A percentile compares a stretch with the other conserved stretches of the same genome.
phyloP scores from a whole-genome alignment of 2,797 vertebrate species.

The Pangasius mekongensis region DNA sequence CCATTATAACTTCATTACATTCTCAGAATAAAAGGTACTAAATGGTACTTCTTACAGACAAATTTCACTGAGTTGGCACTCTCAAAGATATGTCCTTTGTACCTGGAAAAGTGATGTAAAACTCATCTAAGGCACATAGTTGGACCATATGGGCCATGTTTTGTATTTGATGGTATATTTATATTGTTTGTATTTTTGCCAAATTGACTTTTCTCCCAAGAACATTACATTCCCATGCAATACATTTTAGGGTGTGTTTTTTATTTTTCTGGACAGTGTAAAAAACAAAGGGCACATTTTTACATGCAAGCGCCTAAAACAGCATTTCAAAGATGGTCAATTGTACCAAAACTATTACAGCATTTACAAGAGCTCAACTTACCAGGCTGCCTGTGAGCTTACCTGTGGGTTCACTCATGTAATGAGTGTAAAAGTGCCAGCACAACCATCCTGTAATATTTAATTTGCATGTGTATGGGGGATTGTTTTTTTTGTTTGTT shows the following conservation, averaged over 20 bases:
- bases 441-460: neutral
- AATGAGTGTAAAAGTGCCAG: neutral
- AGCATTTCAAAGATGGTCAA: neutral
- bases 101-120: neutral
- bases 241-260: neutral
- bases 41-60: neutral
- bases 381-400: neutral
- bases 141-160: neutral
- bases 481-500: neutral
- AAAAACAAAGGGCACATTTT: neutral
- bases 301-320: neutral
- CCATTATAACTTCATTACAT: constrained; percentile 10
- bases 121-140: neutral
- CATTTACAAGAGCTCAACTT: neutral
- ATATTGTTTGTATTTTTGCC: neutral
- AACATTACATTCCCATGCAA: neutral
- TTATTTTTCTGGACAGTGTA: neutral
- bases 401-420: neutral
- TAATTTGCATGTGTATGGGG: neutral
- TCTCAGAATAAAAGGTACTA: neutral
- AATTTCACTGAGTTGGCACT: neutral
- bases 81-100: neutral
- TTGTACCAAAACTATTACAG: neutral
- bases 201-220: neutral
- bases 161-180: neutral